Conservation (phyloP, 2,113 vertebrate species). For the Pelmatolapia mariae region DNA sequence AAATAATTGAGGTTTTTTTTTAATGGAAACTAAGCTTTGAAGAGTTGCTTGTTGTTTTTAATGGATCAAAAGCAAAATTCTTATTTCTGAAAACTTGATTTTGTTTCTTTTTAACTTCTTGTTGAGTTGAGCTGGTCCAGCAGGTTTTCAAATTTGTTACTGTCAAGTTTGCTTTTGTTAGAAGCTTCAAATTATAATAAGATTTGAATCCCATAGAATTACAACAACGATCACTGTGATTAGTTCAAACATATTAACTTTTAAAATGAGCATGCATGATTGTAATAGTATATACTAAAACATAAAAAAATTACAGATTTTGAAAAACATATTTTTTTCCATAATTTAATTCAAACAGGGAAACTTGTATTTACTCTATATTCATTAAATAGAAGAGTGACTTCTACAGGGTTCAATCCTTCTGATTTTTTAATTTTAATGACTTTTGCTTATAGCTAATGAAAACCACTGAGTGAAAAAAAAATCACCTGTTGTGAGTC, state of each 20-base stretch:
- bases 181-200: not conserved
- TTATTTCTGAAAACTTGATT: not conserved
- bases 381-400: not conserved
- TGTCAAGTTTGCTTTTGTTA: not conserved
- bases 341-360: not conserved
- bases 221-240: not conserved
- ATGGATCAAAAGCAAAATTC: not conserved
- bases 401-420: not conserved
- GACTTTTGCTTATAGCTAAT: not conserved
- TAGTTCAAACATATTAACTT: not conserved
- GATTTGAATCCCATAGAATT: not conserved
- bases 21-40: not conserved
- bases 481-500: not conserved
- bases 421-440: not conserved
- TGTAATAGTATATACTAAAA: not conserved
- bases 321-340: not conserved
- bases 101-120: not conserved
- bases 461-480: not conserved
- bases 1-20: accelerated
- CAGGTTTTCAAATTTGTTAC: not conserved
- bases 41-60: not conserved
- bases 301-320: not conserved
- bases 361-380: not conserved
- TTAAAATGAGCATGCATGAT: not conserved
- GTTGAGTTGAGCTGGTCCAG: not conserved